Base-by-base conservation (phyloP, 2,888 invertebrate genomes). In the Eutolmus rufibarbis region DNA sequence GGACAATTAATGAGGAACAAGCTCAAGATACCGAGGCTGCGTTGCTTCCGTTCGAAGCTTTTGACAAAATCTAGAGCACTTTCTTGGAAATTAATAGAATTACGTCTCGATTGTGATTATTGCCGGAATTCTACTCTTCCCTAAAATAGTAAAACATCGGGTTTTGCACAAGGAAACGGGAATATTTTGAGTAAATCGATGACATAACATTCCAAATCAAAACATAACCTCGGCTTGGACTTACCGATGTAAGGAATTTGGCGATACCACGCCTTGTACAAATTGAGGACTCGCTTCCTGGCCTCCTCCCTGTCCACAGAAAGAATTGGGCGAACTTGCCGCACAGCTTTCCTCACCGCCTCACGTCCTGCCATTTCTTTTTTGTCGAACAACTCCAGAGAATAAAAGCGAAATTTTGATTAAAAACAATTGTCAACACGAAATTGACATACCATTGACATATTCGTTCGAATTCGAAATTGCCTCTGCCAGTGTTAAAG, bases 251-350 rank as follows among this genome's bases (percentile, higher is more conserved):
- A 96, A 8, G 98, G 98, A 88, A 98, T 94, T 93, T 98, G 97
- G 89, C 98, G 95, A 93, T 96, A 97, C 98, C 98, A 99, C 87
- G 98, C 96, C 93, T 96, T 97, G 93, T 98, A 99, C 87, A 99
- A 94, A 92, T 95, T 97, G 9, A 98, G 91, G 1, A 97, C 98
- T 92, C 98, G 95, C 91, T 94, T 94, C 90, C 95, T 95, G 1
- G 98, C 98, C 92, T 98, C 98, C 4, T 93, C 94, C 74, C 93
- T 93, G 91, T 96, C 95, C 86, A 96, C 90, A 0, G 98, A 98
- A 89, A 98, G 94, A 90, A 99, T 94, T 43, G 98, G 98, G 91
- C 96, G 96, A 43, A 97, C 98, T 92, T 96, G 95, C 91, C 95
- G 95, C 79, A 93, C 91, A 78, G 93, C 92, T 89, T 92, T 91